phyloP scores from a whole-genome alignment of 2,113 vertebrate species.

The Tenebrosternarchus preto region DNA sequence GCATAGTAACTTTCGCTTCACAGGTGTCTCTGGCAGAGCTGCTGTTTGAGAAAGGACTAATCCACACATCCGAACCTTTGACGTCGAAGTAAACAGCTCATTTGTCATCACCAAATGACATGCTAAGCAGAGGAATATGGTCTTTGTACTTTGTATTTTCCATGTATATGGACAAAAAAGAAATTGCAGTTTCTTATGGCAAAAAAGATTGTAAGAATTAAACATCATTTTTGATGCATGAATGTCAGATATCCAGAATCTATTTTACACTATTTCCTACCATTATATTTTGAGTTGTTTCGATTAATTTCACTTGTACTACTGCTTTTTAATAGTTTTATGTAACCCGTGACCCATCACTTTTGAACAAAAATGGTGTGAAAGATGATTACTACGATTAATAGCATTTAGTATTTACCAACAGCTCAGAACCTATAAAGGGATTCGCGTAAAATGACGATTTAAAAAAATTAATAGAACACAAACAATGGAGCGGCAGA shows the following conservation, averaged over 20 bases:
- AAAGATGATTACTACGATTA: neutral
- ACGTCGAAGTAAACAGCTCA: conserved; percentile 45
- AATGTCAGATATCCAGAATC: neutral
- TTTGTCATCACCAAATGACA: conserved; percentile 30
- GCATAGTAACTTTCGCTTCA: neutral
- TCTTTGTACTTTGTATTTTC: neutral
- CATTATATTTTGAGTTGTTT: no score
- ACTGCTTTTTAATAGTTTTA: no score
- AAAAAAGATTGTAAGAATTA: neutral
- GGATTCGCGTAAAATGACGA: no score
- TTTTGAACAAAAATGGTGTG: neutral
- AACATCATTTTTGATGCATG: neutral
- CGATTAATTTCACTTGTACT: no score
- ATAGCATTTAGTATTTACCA: no score
- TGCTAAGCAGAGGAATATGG: neutral
- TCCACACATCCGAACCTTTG: conserved; percentile 65
- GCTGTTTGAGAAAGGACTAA: conserved; percentile 74
- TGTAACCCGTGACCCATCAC: no score
- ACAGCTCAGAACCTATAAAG: no score
- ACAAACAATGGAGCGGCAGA: neutral
- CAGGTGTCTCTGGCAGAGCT: conserved; percentile 73
- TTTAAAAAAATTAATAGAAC: neutral
- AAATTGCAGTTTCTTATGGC: neutral
- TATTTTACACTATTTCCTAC: conserved; percentile 11
- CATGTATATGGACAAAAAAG: neutral